These are phyloP conservation scores for Passer montanus DNA, from an alignment of 2,113 vertebrate species.

Conservation along the genomic window DNA sequence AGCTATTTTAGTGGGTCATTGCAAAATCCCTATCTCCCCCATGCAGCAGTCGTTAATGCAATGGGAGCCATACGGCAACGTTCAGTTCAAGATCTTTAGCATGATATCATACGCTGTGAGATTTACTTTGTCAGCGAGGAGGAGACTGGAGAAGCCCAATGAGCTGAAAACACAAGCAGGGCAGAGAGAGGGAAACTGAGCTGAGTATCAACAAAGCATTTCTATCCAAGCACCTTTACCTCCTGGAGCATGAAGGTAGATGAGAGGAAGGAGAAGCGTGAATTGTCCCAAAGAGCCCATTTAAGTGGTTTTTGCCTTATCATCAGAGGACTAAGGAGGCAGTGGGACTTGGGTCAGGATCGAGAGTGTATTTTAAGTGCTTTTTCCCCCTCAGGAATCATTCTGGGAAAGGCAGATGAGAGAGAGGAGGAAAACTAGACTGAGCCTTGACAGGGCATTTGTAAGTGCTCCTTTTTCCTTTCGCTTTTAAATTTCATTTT, in stretches of 20 bases:
- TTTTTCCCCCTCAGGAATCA: constrained; percentile 17
- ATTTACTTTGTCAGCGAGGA: constrained; percentile 6
- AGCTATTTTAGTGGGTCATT: background rate
- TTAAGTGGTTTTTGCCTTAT: constrained; percentile 38
- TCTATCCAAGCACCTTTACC: background rate
- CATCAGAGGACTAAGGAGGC: background rate
- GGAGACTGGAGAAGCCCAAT: background rate
- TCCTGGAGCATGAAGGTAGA: background rate
- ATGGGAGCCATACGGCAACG: background rate
- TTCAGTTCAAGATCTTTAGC: constrained; percentile 36
- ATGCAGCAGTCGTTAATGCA: background rate
- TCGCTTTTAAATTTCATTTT: background rate
- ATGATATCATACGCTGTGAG: constrained; percentile 40
- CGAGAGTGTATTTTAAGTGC: constrained; percentile 44
- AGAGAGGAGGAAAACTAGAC: background rate
- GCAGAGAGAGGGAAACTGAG: constrained; percentile 4
- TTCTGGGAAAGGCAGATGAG: constrained; percentile 4
- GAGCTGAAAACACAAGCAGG: background rate
- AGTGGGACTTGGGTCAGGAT: background rate
- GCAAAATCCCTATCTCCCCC: background rate
- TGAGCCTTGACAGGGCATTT: background rate
- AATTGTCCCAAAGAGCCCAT: background rate
- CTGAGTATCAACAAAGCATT: background rate
- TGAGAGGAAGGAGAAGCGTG: background rate
- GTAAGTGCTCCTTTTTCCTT: background rate